Conservation (phyloP, 2,888 invertebrate genomes). For the Tanytarsus gracilentus region DNA sequence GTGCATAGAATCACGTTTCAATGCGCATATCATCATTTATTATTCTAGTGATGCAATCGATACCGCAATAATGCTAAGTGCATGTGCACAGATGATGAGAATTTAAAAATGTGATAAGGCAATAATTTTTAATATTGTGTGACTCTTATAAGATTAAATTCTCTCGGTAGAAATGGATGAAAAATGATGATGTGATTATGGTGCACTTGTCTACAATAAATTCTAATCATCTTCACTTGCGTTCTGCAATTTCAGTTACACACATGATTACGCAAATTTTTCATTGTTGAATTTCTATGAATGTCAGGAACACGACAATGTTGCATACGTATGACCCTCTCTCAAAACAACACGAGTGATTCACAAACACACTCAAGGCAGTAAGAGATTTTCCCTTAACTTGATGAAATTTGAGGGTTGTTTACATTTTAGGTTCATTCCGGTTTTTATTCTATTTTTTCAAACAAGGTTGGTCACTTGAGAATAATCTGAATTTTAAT, state of each 20-base stretch:
- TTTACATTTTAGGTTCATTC: too few species aligned
- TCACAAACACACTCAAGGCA: neutral
- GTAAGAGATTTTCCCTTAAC: neutral
- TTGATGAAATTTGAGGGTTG: conserved; percentile 12
- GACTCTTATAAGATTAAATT: neutral
- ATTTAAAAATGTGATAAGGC: neutral
- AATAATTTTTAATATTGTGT: neutral
- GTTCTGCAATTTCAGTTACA: conserved; percentile 15
- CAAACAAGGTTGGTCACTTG: too few species aligned
- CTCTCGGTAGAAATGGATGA: too few species aligned
- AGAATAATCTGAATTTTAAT: too few species aligned
- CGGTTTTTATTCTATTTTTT: too few species aligned
- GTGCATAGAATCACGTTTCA: neutral
- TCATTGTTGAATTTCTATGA: too few species aligned
- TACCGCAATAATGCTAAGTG: too few species aligned
- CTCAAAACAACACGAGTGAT: neutral
- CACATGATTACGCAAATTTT: conserved; percentile 25
- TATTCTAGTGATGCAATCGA: too few species aligned
- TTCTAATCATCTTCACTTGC: conserved; percentile 14
- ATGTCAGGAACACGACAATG: too few species aligned
- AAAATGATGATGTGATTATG: neutral
- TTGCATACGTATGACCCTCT: neutral
- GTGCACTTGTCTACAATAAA: neutral
- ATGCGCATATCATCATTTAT: neutral
- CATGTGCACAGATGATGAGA: too few species aligned